Percentiles rank a stretch among this genome's conserved stretches.
phyloP scores from a whole-genome alignment of 1,140 invertebrate species.

The Heliconius himera region DNA sequence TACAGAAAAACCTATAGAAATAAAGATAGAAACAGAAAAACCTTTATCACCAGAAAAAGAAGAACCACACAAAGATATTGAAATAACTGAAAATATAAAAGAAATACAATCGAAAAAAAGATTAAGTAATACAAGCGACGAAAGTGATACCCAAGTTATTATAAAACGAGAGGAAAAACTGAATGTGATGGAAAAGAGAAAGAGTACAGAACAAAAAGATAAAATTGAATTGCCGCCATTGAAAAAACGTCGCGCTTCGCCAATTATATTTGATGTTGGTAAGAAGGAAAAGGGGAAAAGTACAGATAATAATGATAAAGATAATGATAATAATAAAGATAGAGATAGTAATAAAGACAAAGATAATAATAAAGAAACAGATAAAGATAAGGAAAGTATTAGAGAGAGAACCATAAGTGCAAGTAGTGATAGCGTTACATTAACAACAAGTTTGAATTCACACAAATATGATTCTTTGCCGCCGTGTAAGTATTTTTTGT shows the following conservation, averaged over 20 bases:
- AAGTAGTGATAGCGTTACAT: conserved; percentile 65
- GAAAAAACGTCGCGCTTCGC: conserved; percentile 77
- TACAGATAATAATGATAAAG: conserved; percentile 36
- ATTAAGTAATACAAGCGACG: conserved; percentile 60
- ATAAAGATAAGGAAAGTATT: conserved; percentile 38
- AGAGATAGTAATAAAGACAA: conserved; percentile 2
- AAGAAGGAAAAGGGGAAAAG: conserved; percentile 52
- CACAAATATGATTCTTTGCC: conserved; percentile 79
- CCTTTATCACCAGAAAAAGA: conserved; percentile 7
- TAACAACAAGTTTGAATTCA: conserved; percentile 56
- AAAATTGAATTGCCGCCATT: conserved; percentile 36
- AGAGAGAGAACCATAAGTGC: conserved; percentile 66
- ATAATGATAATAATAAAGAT: conserved; percentile 44
- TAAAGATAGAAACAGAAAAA: conserved; percentile 33
- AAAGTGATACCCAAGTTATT: conserved; percentile 66
- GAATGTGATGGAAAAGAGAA: conserved; percentile 34
- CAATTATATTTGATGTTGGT: conserved; percentile 80
- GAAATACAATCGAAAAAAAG: conserved; percentile 42
- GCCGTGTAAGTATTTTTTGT: conserved; percentile 66
- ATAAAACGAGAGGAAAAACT: conserved; percentile 52
- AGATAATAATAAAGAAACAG: not conserved
- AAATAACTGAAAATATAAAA: conserved; percentile 8
- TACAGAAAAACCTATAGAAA: conserved; percentile 54
- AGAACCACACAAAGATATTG: conserved; percentile 19
- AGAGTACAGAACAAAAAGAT: conserved; percentile 26